Conservation (phyloP, 1,140 invertebrate species). For the Stenopsyche tienmushanensis region DNA sequence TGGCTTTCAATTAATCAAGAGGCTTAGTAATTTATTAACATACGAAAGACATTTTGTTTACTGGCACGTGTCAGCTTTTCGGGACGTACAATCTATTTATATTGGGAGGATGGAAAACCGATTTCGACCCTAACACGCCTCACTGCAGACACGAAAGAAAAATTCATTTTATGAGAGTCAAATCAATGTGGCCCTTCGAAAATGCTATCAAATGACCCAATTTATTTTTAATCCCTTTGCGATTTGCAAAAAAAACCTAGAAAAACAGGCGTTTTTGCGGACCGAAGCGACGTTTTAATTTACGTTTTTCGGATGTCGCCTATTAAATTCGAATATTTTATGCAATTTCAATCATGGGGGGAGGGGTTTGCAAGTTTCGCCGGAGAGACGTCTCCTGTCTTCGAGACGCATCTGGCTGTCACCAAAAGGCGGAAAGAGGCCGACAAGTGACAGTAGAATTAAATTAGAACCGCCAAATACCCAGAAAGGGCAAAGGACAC, state of each 20-base stretch:
- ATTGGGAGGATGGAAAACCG: background rate
- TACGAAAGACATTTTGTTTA: conserved; percentile 13
- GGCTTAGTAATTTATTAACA: conserved; percentile 22
- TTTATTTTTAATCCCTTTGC: no score
- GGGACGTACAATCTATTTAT: conserved; percentile 10
- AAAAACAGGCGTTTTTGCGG: no score
- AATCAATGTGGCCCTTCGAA: no score
- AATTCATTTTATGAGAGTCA: no score
- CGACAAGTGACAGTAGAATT: conserved; percentile 22
- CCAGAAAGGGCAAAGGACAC: conserved; percentile 14
- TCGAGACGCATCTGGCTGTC: conserved; percentile 15
- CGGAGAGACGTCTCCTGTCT: background rate
- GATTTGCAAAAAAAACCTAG: no score
- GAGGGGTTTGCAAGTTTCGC: no score
- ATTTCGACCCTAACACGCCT: background rate
- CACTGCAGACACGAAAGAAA: no score
- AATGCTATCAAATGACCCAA: no score
- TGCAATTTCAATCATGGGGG: no score
- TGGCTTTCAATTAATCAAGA: conserved; percentile 26
- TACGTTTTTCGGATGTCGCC: no score
- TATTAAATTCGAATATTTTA: no score
- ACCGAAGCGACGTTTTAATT: no score
- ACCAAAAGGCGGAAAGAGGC: conserved; percentile 8
- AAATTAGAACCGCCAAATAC: conserved; percentile 27
- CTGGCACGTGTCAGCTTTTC: conserved; percentile 18